phyloP scores from a whole-genome alignment of 2,113 vertebrate genomes.

The Istiophorus platypterus region DNA sequence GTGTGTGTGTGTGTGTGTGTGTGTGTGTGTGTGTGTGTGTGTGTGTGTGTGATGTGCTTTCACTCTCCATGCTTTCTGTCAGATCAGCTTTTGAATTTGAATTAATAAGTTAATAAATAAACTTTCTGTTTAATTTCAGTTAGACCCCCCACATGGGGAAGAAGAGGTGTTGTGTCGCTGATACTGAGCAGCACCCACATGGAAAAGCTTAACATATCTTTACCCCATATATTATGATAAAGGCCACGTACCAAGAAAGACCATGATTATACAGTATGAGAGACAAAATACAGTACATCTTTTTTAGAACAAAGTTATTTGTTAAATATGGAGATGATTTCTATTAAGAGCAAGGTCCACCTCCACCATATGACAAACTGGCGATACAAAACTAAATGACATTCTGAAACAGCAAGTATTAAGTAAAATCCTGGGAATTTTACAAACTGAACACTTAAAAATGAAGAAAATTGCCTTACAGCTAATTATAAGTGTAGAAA shows the following conservation, averaged over 20 bases:
- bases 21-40: too few species aligned
- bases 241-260: not conserved
- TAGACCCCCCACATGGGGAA: not conserved
- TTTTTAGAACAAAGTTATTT: not conserved
- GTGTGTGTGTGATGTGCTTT: too few species aligned
- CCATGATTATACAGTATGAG: not conserved
- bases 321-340: not conserved
- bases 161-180: not conserved
- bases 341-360: not conserved
- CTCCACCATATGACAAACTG: not conserved
- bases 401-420: not conserved
- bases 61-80: constrained; percentile 2
- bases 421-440: not conserved
- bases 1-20: too few species aligned
- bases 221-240: not conserved
- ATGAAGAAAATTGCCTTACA: not conserved
- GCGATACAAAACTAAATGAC: not conserved
- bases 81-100: constrained; percentile 20
- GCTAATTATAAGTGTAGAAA: not conserved
- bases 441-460: not conserved
- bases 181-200: not conserved
- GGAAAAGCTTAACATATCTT: too few species aligned
- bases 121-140: not conserved
- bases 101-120: not conserved
- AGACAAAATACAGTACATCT: not conserved